Evolutionary conservation across 2,888 invertebrate genomes (phyloP).

Genomic region (Frankliniella intonsa): DNA sequence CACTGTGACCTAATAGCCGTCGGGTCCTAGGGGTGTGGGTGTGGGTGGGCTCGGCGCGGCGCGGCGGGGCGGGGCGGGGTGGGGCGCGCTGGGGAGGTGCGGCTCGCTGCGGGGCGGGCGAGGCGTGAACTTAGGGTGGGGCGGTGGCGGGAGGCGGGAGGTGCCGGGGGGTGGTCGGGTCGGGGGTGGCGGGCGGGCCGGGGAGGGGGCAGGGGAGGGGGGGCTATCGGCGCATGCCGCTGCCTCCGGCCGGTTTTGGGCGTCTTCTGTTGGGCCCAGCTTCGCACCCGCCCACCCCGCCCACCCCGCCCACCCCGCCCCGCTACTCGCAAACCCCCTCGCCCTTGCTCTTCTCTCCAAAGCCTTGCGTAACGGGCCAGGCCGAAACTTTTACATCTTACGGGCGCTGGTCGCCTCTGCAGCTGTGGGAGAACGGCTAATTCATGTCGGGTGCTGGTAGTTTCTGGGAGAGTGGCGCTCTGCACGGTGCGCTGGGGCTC

Average conservation of each 20-base stretch:
- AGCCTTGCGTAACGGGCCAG: too few species aligned
- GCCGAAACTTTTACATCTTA: too few species aligned
- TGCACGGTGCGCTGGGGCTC: too few species aligned
- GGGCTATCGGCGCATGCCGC: conserved; percentile 23
- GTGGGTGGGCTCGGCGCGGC: background rate
- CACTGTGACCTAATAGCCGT: background rate
- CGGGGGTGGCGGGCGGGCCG: background rate
- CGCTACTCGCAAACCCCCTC: background rate
- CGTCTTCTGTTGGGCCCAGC: conserved; percentile 27
- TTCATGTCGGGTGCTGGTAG: too few species aligned
- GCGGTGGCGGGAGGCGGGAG: background rate
- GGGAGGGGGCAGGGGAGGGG: background rate
- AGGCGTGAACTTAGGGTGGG: background rate
- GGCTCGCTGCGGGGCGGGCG: background rate
- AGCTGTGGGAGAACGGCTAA: too few species aligned
- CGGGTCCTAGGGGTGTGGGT: background rate
- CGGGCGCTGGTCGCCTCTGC: too few species aligned
- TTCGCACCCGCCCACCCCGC: background rate
- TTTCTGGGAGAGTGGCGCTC: too few species aligned
- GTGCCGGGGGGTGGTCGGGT: background rate
- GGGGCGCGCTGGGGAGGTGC: background rate
- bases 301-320: conserved; percentile 14
- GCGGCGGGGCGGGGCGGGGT: background rate
- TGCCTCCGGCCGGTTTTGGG: conserved; percentile 31
- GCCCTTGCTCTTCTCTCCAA: background rate